Percentiles rank a stretch among this genome's conserved stretches.
Conservation (phyloP, 2,113 vertebrate species). For the Nettapus auritus region DNA sequence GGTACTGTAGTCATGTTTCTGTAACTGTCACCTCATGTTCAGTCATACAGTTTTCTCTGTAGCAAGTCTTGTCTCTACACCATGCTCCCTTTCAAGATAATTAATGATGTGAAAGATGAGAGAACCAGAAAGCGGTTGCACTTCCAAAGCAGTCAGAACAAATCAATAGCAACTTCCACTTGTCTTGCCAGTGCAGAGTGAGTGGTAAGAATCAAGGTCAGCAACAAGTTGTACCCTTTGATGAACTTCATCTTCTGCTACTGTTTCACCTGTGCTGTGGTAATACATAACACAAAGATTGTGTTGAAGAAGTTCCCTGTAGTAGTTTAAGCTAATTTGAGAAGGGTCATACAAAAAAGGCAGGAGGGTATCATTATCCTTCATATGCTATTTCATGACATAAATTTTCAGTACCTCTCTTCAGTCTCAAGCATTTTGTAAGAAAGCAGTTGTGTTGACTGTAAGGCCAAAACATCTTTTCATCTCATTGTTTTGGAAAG, state of each 20-base stretch:
- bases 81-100: conserved; percentile 45
- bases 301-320: background rate
- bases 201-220: background rate
- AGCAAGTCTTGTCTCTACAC: conserved; percentile 24
- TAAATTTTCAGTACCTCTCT: background rate
- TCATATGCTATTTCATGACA: background rate
- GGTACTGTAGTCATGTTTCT: conserved; percentile 1
- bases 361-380: background rate
- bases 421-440: background rate
- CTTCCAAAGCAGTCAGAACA: conserved; percentile 55
- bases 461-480: background rate
- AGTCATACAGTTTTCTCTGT: background rate
- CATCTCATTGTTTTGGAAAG: background rate
- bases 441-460: background rate
- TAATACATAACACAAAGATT: background rate
- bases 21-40: conserved; percentile 28
- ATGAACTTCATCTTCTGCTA: background rate
- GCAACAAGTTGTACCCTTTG: conserved; percentile 30
- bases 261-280: background rate
- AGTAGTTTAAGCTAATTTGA: conserved; percentile 29
- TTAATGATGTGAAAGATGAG: conserved; percentile 57
- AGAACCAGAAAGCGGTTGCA: background rate
- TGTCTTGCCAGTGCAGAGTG: background rate
- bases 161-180: conserved; percentile 46
- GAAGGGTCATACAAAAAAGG: background rate